phyloP scores from a whole-genome alignment of 2,113 vertebrate species.

The Cyanoramphus novaezelandiae region DNA sequence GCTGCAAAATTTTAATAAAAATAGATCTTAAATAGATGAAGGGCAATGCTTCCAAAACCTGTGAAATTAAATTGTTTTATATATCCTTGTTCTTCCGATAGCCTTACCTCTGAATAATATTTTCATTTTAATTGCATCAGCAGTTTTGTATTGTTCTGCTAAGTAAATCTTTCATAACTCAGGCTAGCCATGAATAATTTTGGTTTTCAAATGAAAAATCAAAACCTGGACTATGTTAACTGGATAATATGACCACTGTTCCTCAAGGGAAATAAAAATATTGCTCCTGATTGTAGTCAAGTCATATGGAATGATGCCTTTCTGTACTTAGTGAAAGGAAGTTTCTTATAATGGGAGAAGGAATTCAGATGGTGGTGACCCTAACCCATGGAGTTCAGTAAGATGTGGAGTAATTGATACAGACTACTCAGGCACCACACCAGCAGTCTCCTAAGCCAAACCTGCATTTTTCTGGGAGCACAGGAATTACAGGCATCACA shows the following conservation, averaged over 20 bases:
- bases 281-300: not conserved
- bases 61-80: not conserved
- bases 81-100: not conserved
- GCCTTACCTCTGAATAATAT: not conserved
- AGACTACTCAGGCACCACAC: not conserved
- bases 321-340: not conserved
- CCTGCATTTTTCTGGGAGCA: not conserved
- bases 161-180: not conserved
- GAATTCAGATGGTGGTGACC: not conserved
- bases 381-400: not conserved
- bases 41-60: not conserved
- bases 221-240: not conserved
- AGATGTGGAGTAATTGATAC: not conserved
- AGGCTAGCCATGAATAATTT: not conserved
- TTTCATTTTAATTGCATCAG: slow-evolving; percentile 24
- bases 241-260: not conserved
- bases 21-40: not conserved
- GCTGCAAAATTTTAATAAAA: slow-evolving; percentile 23
- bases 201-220: slow-evolving; percentile 1
- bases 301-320: not conserved
- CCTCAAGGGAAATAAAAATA: slow-evolving; percentile 6
- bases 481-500: not conserved
- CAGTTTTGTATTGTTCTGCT: not conserved
- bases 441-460: not conserved
- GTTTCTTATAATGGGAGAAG: not conserved